Percentiles rank a stretch among this genome's conserved stretches.
Conservation (phyloP, 1,140 invertebrate species). For the Cryptotermes secundus region DNA sequence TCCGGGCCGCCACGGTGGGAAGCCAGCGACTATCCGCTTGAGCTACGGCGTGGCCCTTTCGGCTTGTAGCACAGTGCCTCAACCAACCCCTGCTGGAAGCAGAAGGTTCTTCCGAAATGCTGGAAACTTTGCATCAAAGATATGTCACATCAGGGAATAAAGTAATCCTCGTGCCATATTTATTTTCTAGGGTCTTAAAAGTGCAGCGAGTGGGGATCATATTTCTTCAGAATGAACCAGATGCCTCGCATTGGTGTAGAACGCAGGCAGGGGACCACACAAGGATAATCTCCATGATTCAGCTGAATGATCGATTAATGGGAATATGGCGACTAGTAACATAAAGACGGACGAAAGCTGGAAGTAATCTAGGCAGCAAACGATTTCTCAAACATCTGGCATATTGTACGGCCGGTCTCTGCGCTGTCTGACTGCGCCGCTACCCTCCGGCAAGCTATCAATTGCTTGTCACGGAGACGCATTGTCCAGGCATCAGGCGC, state of each 20-base stretch:
- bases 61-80: no score
- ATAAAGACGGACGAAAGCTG: neutral
- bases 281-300: neutral
- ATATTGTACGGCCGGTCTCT: neutral
- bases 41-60: no score
- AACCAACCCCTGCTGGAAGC: no score
- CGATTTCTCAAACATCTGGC: constrained; percentile 5
- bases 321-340: neutral
- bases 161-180: no score
- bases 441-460: neutral
- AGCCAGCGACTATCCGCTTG: no score
- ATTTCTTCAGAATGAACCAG: neutral
- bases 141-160: no score
- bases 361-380: neutral
- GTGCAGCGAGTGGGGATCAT: no score
- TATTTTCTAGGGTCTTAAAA: no score
- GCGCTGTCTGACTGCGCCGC: neutral
- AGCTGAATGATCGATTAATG: neutral
- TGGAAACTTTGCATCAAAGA: no score
- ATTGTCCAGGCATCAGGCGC: neutral
- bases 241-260: neutral
- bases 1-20: no score
- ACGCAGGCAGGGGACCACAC: neutral
- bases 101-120: no score
- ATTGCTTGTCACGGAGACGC: neutral